Conservation (phyloP, 2,797 vertebrate species). For the Sebastes trivittatus region DNA sequence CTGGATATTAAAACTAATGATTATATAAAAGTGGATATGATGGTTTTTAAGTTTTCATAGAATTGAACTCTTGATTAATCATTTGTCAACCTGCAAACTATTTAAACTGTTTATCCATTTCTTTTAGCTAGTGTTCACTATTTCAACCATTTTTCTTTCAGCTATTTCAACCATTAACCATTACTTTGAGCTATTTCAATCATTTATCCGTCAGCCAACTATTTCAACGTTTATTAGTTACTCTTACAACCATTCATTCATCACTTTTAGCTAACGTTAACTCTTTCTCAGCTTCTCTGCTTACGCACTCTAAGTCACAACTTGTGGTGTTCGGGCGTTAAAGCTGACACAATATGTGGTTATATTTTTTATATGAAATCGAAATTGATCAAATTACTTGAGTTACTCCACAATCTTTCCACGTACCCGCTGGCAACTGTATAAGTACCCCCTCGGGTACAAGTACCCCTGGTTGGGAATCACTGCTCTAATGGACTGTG, state of each 20-base stretch:
- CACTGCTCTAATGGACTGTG: conserved; percentile 4
- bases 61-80: background rate
- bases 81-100: too few relatives aligned
- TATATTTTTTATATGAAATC: background rate
- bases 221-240: background rate
- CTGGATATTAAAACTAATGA: background rate
- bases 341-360: background rate
- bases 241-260: background rate
- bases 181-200: background rate
- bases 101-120: too few relatives aligned
- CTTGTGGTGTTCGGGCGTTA: background rate
- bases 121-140: background rate
- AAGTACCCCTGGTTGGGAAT: conserved; percentile 1
- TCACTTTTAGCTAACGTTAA: background rate
- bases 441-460: conserved; percentile 6
- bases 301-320: background rate
- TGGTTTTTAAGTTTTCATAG: background rate
- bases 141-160: background rate
- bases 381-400: background rate
- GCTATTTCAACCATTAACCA: background rate
- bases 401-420: background rate
- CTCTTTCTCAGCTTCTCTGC: background rate
- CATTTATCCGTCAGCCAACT: background rate
- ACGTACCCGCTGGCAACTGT: background rate
- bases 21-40: background rate